Evolutionary conservation across 2,888 invertebrate species (phyloP).

Genomic region (Plusia festucae): DNA sequence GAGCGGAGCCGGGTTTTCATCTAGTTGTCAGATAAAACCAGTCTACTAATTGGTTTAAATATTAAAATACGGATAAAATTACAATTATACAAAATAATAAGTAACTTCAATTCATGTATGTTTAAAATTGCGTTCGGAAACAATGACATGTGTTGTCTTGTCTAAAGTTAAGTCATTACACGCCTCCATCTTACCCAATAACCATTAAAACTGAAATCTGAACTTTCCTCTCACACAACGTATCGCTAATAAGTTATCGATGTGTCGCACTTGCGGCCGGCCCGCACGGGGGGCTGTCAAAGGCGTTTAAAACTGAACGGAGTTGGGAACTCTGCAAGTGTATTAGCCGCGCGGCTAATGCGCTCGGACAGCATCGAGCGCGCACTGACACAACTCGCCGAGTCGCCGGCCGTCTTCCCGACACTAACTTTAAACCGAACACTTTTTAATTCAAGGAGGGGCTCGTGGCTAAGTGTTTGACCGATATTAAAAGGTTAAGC

Average conservation of each 20-base stretch:
- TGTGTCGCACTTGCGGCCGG: conserved; percentile 72
- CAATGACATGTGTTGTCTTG: neutral
- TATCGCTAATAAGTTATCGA: conserved; percentile 67
- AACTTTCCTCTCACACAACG: conserved; percentile 53
- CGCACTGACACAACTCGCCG: conserved; percentile 59
- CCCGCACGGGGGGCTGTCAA: conserved; percentile 73
- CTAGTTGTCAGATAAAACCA: conserved; percentile 6
- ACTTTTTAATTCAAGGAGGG: too few relatives aligned
- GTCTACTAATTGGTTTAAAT: neutral
- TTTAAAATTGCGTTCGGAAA: neutral
- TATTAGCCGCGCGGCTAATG: conserved; percentile 75
- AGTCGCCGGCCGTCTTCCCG: conserved; percentile 52
- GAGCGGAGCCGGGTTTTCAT: too few relatives aligned
- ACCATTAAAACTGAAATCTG: conserved; percentile 38
- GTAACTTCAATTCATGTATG: neutral
- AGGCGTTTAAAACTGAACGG: conserved; percentile 75
- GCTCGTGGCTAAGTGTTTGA: too few relatives aligned
- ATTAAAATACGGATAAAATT: neutral
- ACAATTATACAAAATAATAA: neutral
- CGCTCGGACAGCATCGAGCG: conserved; percentile 69
- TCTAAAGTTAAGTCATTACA: neutral
- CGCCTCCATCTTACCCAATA: conserved; percentile 10
- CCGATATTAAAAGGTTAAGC: too few relatives aligned
- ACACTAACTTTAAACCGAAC: conserved; percentile 57
- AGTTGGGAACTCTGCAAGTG: conserved; percentile 76